Conservation (phyloP, 2,797 vertebrate species). For the Danio jaintianensis region DNA sequence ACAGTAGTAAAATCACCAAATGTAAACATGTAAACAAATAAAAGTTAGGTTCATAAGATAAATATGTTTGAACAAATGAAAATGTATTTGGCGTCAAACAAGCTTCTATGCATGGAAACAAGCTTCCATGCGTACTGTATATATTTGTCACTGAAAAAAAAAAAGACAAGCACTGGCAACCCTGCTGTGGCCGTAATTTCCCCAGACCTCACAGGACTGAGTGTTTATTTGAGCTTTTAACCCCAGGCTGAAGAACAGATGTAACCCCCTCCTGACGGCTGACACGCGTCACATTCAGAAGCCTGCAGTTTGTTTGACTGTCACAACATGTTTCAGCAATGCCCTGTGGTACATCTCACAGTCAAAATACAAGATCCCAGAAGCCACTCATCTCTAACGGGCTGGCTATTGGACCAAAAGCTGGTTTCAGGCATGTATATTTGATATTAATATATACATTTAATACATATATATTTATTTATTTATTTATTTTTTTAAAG, state of each 20-base stretch:
- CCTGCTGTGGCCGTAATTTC: not conserved
- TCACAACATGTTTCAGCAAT: conserved; percentile 40
- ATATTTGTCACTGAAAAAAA: not conserved
- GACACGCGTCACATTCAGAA: conserved; percentile 39
- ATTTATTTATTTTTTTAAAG: too few species aligned
- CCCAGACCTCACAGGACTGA: conserved; percentile 1
- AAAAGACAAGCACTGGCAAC: not conserved
- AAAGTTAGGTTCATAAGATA: too few species aligned
- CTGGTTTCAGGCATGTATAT: not conserved
- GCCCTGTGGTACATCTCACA: conserved; percentile 33
- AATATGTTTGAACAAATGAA: too few species aligned
- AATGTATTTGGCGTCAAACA: too few species aligned
- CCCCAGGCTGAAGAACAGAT: conserved; percentile 53
- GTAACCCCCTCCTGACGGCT: conserved; percentile 11
- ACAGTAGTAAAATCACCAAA: too few species aligned
- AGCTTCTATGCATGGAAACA: too few species aligned
- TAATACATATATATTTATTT: too few species aligned
- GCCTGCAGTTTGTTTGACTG: conserved; percentile 51
- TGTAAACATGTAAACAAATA: too few species aligned
- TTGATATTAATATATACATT: not conserved
- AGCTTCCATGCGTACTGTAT: too few species aligned
- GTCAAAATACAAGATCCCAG: conserved; percentile 5
- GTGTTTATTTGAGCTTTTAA: conserved; percentile 52
- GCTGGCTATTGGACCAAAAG: not conserved
- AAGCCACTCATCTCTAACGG: conserved; percentile 3